Percentiles rank a stretch among this genome's conserved stretches.
These are phyloP conservation scores for Cryptoblepharus egeriae DNA, from an alignment of 2,797 vertebrate genomes.

Conservation along the genomic window DNA sequence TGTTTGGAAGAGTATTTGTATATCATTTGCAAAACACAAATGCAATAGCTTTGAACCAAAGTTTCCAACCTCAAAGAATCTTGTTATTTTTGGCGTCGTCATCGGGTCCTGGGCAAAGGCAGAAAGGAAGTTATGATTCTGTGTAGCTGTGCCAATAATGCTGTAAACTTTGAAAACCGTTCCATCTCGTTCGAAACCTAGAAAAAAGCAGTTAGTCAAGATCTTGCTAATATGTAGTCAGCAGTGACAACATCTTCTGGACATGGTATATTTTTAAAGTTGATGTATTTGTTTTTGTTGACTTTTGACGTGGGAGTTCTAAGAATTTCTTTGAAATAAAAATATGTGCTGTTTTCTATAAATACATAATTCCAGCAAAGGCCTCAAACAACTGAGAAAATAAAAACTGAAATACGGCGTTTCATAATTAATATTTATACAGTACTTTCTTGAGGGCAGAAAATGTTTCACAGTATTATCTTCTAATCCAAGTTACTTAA, in stretches of 20 bases:
- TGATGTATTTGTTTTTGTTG: constrained; percentile 50
- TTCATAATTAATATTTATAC: not conserved
- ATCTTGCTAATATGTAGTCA: constrained; percentile 22
- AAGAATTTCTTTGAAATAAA: no score
- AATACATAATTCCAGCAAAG: not conserved
- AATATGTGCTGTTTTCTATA: no score
- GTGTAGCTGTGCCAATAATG: constrained; percentile 55
- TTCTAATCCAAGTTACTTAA: no score
- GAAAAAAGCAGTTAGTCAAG: constrained; percentile 23
- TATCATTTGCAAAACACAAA: constrained; percentile 36
- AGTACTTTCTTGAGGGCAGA: no score
- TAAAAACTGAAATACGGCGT: constrained; percentile 18
- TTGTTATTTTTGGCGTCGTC: constrained; percentile 65
- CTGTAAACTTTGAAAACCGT: constrained; percentile 53
- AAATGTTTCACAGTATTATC: no score
- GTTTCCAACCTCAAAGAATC: constrained; percentile 63
- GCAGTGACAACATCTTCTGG: constrained; percentile 37
- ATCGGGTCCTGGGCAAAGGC: constrained; percentile 35
- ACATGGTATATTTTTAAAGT: constrained; percentile 15
- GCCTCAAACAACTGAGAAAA: not conserved
- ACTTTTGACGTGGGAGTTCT: constrained; percentile 39
- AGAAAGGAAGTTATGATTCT: constrained; percentile 62
- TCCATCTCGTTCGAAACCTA: constrained; percentile 33
- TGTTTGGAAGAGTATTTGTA: constrained; percentile 30
- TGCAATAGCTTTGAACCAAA: constrained; percentile 55